Evolutionary conservation across 2,888 invertebrate species (phyloP).

Genomic region (Drosophila subquinaria): DNA sequence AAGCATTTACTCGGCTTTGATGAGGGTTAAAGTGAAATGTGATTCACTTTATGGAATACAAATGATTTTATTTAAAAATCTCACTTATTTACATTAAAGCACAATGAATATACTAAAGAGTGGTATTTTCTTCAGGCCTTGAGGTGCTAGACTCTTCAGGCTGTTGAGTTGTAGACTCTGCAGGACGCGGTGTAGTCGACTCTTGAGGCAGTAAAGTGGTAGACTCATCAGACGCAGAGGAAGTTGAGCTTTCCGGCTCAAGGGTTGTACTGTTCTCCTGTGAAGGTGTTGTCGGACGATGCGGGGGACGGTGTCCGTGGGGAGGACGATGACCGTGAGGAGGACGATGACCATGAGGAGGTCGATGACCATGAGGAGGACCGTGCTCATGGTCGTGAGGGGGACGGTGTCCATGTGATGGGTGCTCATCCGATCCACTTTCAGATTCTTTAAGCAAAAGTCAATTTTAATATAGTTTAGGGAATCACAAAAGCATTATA

Average conservation of each 20-base stretch:
- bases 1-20: constrained; percentile 8
- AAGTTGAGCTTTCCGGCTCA: constrained; percentile 25
- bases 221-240: constrained; percentile 14
- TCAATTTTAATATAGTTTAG: neutral
- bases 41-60: constrained; percentile 10
- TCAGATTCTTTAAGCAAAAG: neutral
- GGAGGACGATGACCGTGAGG: neutral
- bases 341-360: neutral
- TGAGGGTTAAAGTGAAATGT: constrained; percentile 10
- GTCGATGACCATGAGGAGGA: neutral
- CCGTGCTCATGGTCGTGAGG: neutral
- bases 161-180: constrained; percentile 1
- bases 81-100: constrained; percentile 1
- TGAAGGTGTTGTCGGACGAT: constrained; percentile 24
- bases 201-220: neutral
- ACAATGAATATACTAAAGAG: constrained; percentile 15
- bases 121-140: neutral
- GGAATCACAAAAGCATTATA: neutral
- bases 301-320: constrained; percentile 17
- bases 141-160: constrained; percentile 3
- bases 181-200: neutral
- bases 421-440: neutral
- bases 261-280: constrained; percentile 14
- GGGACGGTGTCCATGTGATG: neutral
- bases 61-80: neutral